Base-by-base conservation (phyloP, 2,888 invertebrate genomes). In the Biston stratarius region DNA sequence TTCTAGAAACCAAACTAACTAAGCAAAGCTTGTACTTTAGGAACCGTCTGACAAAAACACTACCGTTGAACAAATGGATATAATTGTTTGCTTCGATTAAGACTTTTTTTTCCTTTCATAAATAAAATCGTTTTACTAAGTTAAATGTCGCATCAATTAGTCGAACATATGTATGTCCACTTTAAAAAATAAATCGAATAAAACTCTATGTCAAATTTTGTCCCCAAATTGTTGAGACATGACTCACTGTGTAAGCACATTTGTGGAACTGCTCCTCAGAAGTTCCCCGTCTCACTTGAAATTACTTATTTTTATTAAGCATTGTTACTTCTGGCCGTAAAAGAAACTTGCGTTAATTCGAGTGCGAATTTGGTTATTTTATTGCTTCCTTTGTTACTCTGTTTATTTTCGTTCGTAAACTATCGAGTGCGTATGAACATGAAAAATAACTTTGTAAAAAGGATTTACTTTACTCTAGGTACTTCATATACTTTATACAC, bases 271-370 rank as follows among this genome's bases (percentile, higher is more conserved):
- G 44, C 42, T 49, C 44, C 42, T 12, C 9, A 15, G 36, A 55
- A 55, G 24, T 40, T 55, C 60, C 24, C 57, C 36, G 55, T 55
- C 60, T 60, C 45, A 52, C 66, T 61, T 48, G 52, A 52, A 67
- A 67, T 67, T 58, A 61, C 66, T 61, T 67, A 67, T 58, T 67
- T 85, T 85, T 85, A 84, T 83, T 77, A 79, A 80, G 81, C 83
- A 85, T 85, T 86, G 85, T 85, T 83, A 69, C 75, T 79, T 75
- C 72, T 73, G 71, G 70, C 70, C 73, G 71, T 69, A 68, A 72
- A 58, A 38, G 47, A 61, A 58, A 58, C 64, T 63, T 57, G 64
- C 58, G 74, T 68, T 69, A 70, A 69, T 73, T 74, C 73, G 64
- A 75, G 71, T 73, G 75, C 70, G 76, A 74, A 69, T 75, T 77